A percentile compares a stretch with the other conserved stretches of the same genome.
Conservation (phyloP, 2,888 invertebrate species). For the Exephanes ischioxanthus region DNA sequence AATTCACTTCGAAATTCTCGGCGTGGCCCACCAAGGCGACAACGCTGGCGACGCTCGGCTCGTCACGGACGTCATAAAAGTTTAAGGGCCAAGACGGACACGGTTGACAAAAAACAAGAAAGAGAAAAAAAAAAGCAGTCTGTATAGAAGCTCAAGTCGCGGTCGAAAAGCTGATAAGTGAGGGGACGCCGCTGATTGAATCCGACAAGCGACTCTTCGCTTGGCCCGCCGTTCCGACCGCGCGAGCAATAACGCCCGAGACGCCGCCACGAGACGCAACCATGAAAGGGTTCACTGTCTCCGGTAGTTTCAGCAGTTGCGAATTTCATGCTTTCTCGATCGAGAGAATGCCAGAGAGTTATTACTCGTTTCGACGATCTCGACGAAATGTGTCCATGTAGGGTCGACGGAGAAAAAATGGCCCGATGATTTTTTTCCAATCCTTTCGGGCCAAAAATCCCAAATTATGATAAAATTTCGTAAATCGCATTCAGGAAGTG, state of each 20-base stretch:
- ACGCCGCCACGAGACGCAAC: slow-evolving; percentile 19
- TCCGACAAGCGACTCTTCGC: slow-evolving; percentile 60
- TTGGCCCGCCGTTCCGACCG: slow-evolving; percentile 17
- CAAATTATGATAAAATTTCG: not conserved
- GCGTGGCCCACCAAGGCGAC: slow-evolving; percentile 6
- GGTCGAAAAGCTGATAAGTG: slow-evolving; percentile 42
- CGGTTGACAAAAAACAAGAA: slow-evolving; percentile 25
- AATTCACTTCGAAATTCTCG: slow-evolving; percentile 44
- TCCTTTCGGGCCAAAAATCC: not conserved
- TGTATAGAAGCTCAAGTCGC: not conserved
- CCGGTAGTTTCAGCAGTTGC: slow-evolving; percentile 51
- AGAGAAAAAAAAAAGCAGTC: slow-evolving; percentile 11
- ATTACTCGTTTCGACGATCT: slow-evolving; percentile 15
- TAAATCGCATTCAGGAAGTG: not conserved
- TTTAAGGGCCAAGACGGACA: slow-evolving; percentile 47
- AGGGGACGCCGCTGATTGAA: slow-evolving; percentile 50
- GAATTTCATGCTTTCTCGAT: slow-evolving; percentile 56
- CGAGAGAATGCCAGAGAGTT: slow-evolving; percentile 47
- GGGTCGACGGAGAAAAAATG: not conserved
- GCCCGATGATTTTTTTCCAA: not conserved
- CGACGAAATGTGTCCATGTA: not conserved
- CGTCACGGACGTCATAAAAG: slow-evolving; percentile 46
- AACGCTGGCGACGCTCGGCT: slow-evolving; percentile 23
- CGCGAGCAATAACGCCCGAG: slow-evolving; percentile 22
- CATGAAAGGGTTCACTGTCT: slow-evolving; percentile 66